Base-by-base conservation (phyloP, 2,113 vertebrate species). In the Larimichthys polyactis region DNA sequence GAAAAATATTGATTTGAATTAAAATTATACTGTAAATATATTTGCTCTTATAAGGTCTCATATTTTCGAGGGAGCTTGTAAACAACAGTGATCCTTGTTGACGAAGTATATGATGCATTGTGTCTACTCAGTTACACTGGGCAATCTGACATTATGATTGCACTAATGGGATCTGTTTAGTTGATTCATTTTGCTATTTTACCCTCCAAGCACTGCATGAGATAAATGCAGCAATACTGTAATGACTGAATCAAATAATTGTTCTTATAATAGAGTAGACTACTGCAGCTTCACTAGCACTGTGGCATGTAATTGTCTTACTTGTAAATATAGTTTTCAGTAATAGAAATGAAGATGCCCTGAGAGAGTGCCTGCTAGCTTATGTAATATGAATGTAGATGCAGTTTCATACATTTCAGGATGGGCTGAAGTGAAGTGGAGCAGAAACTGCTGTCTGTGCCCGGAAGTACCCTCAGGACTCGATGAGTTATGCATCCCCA, bases 361-460 rank as follows among this genome's bases (percentile, higher is more conserved):
- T 69, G 52, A 64, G 83, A 74, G 77, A 75, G 36, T 2, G 57
- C 52, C 29, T 83, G 59, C 48, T 57, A 22, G 12, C 36, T 91
- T 84, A 90, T 66, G 66, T 85, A 88, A 88, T 80, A 36, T 69
- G 46, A 66, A 78, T 71, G 77, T 52, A 29, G 79, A 79, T 75
- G 72, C 49, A 49, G 68, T 81, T 74, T 87, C 63, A 65, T 84
- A 54, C 48, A 65, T 72, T 77, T 86, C 65, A 84, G 75, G 71
- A 62, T 75, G 57, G 24, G 65, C 44, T 82, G 36, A 20, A 62
- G 79, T 86, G 83, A 91, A 93, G 82, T 91, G 87, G 91, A 92
- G 90, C 93, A 91, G 86, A 90, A 92, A 86, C 79, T 86, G 49
- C 40, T 70, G 87, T 54, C 79, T 82, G 71, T 70, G 36, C 76